A percentile compares a stretch with the other conserved stretches of the same genome.
Conservation (phyloP, 1,140 invertebrate genomes). For the Eciton burchellii region DNA sequence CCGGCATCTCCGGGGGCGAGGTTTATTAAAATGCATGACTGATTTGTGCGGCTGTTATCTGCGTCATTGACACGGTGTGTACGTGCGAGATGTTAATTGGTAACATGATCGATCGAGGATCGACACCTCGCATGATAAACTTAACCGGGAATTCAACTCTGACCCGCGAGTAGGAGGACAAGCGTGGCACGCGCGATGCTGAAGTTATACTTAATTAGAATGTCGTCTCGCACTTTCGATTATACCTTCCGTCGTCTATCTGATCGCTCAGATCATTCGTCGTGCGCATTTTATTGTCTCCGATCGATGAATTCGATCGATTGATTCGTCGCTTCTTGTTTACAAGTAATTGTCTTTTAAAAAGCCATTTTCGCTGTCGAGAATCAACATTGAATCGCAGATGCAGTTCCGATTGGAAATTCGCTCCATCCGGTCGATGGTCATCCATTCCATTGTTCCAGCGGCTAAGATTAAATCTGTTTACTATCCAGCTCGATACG, state of each 20-base stretch:
- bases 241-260: too few relatives aligned
- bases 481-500: conserved; percentile 14
- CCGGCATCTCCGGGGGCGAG: conserved; percentile 17
- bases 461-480: conserved; percentile 44
- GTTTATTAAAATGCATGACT: conserved; percentile 57
- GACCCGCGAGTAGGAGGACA: neutral
- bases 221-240: too few relatives aligned
- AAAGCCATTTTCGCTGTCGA: too few relatives aligned
- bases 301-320: too few relatives aligned
- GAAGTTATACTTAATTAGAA: too few relatives aligned
- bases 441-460: neutral
- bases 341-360: neutral
- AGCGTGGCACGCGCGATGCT: too few relatives aligned
- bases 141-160: neutral
- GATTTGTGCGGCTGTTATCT: conserved; percentile 37
- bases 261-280: too few relatives aligned
- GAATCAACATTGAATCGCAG: neutral
- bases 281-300: neutral
- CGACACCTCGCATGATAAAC: neutral
- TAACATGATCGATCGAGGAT: conserved; percentile 23
- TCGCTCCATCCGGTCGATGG: neutral
- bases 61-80: neutral
- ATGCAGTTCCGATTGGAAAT: neutral
- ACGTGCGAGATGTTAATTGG: conserved; percentile 22
- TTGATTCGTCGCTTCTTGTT: neutral